phyloP scores from a whole-genome alignment of 2,888 invertebrate genomes.

The Ferdinandea cuprea region DNA sequence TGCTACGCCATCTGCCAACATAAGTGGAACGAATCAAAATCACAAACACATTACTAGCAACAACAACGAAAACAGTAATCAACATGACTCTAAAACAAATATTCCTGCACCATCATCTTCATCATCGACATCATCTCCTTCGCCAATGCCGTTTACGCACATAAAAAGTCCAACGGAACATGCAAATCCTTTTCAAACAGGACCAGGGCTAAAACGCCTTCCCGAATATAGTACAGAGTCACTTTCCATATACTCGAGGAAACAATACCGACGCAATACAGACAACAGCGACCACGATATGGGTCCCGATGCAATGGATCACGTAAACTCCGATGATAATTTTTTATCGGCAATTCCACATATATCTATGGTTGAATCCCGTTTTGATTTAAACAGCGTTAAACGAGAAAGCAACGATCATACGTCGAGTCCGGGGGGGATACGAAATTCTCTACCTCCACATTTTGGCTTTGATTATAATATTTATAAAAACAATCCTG shows the following conservation, averaged over 20 bases:
- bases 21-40: slow-evolving; percentile 53
- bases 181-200: slow-evolving; percentile 68
- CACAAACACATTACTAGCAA: slow-evolving; percentile 55
- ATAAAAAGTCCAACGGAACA: slow-evolving; percentile 63
- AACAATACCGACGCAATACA: slow-evolving; percentile 79
- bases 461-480: slow-evolving; percentile 81
- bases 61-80: slow-evolving; percentile 60
- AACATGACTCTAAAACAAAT: slow-evolving; percentile 65
- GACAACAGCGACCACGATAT: slow-evolving; percentile 77
- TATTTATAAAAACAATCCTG: slow-evolving; percentile 79
- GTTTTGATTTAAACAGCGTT: slow-evolving; percentile 81
- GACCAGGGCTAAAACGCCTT: slow-evolving; percentile 78
- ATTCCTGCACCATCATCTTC: slow-evolving; percentile 74
- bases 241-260: slow-evolving; percentile 81
- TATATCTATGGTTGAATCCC: slow-evolving; percentile 81
- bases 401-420: slow-evolving; percentile 81
- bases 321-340: slow-evolving; percentile 81
- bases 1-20: slow-evolving; percentile 49
- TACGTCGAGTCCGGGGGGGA: slow-evolving; percentile 76
- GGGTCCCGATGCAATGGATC: slow-evolving; percentile 80
- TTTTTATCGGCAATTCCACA: slow-evolving; percentile 82
- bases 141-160: slow-evolving; percentile 67
- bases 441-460: slow-evolving; percentile 78
- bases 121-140: slow-evolving; percentile 72
- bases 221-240: slow-evolving; percentile 80